phyloP scores from a whole-genome alignment of 2,888 invertebrate species.

The Cylindroiulus punctatus region DNA sequence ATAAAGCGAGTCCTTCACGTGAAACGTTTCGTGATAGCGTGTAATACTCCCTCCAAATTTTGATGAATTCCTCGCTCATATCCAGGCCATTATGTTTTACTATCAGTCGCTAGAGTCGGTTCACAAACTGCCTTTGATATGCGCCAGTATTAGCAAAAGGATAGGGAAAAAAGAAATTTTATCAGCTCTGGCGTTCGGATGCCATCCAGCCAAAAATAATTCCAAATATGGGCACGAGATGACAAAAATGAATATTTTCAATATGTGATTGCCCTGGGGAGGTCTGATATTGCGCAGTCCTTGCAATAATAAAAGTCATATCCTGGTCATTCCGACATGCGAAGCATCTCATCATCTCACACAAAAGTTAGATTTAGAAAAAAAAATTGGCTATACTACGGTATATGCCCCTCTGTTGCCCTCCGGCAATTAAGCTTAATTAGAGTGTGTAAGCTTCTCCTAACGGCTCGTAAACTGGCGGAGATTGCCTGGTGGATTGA shows the following conservation, averaged over 20 bases:
- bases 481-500: too few relatives aligned
- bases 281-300: neutral
- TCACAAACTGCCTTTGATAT: constrained; percentile 7
- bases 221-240: neutral
- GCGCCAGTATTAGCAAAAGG: neutral
- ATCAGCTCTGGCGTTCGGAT: neutral
- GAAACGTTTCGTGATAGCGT: constrained; percentile 30
- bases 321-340: neutral
- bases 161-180: neutral
- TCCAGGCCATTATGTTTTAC: constrained; percentile 39
- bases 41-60: constrained; percentile 13
- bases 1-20: neutral
- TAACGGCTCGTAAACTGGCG: too few relatives aligned
- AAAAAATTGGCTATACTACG: too few relatives aligned
- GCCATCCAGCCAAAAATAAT: neutral
- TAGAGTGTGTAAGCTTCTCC: too few relatives aligned
- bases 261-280: neutral
- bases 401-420: too few relatives aligned
- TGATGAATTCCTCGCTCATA: constrained; percentile 43
- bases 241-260: neutral
- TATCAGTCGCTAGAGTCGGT: constrained; percentile 7
- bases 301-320: neutral
- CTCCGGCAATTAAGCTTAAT: too few relatives aligned
- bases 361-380: too few relatives aligned
- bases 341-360: too few relatives aligned